Percentiles rank a stretch among this genome's conserved stretches.
Evolutionary conservation across 2,113 vertebrate species (phyloP).

Genomic region (Castor canadensis): DNA sequence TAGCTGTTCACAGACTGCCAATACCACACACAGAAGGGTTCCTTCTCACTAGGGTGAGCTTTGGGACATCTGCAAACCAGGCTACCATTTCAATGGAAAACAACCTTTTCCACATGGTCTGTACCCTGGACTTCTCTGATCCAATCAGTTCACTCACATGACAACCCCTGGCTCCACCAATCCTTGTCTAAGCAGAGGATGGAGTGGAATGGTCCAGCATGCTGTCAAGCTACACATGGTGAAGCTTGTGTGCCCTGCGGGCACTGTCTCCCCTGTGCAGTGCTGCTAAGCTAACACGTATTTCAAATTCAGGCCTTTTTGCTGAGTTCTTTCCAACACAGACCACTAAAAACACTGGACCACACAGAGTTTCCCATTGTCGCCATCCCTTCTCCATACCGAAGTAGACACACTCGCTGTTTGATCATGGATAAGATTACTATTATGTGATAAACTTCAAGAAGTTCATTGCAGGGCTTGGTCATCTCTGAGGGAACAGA

Average conservation of each 20-base stretch:
- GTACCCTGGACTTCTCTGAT: background rate
- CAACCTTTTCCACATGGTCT: background rate
- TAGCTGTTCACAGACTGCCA: background rate
- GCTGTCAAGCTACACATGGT: background rate
- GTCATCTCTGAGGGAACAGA: background rate
- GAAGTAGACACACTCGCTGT: background rate
- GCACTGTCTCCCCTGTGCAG: too few relatives aligned
- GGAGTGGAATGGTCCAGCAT: background rate
- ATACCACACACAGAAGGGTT: background rate
- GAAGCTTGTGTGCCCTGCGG: background rate
- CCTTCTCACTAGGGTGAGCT: background rate
- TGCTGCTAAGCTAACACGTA: too few relatives aligned
- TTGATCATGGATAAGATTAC: background rate
- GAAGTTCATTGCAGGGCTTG: background rate
- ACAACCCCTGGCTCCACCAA: background rate
- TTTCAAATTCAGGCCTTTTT: background rate
- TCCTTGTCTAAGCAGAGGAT: background rate
- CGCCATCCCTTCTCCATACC: background rate
- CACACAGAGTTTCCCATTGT: background rate
- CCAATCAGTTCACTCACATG: background rate
- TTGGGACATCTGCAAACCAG: fast-evolving
- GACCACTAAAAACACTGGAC: background rate
- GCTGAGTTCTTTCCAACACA: background rate
- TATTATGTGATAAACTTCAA: background rate
- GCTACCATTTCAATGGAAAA: background rate